Conservation (phyloP, 1,140 invertebrate species). For the Cotesia vestalis region DNA sequence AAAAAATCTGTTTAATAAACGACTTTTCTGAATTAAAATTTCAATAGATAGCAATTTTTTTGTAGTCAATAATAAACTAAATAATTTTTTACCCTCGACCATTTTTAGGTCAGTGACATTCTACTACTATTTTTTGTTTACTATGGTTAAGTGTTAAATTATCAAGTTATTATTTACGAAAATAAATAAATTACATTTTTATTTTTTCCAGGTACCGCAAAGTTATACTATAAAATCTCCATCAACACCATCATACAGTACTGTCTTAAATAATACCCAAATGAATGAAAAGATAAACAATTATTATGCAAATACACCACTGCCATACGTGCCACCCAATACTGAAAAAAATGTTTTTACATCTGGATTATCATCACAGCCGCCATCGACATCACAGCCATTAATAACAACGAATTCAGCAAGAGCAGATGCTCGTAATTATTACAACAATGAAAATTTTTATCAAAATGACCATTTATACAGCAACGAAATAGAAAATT, state of each 20-base stretch:
- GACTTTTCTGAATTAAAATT: too few relatives aligned
- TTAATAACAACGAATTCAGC: slow-evolving; percentile 40
- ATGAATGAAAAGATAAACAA: slow-evolving; percentile 55
- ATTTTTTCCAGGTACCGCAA: slow-evolving; percentile 63
- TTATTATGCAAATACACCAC: slow-evolving; percentile 64
- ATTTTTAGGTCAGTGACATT: too few relatives aligned
- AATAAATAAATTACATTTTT: background rate
- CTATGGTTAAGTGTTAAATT: too few relatives aligned
- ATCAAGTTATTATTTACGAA: too few relatives aligned
- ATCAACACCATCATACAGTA: slow-evolving; percentile 66
- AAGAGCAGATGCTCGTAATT: slow-evolving; percentile 52
- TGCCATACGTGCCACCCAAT: slow-evolving; percentile 53
- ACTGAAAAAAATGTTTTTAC: slow-evolving; percentile 54
- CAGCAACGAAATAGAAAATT: slow-evolving; percentile 55
- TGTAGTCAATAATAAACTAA: too few relatives aligned
- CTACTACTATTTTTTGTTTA: too few relatives aligned
- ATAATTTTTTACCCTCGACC: too few relatives aligned
- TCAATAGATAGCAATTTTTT: too few relatives aligned
- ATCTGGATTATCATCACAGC: slow-evolving; percentile 15
- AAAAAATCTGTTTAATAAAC: too few relatives aligned
- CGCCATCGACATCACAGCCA: slow-evolving; percentile 16
- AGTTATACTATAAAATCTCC: slow-evolving; percentile 66
- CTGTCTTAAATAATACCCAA: slow-evolving; percentile 62
- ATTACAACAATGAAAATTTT: slow-evolving; percentile 45
- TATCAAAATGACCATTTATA: slow-evolving; percentile 60